These are phyloP conservation scores for Sinocyclocheilus anshuiensis DNA, from an alignment of 2,113 vertebrate species.

Conservation along the genomic window DNA sequence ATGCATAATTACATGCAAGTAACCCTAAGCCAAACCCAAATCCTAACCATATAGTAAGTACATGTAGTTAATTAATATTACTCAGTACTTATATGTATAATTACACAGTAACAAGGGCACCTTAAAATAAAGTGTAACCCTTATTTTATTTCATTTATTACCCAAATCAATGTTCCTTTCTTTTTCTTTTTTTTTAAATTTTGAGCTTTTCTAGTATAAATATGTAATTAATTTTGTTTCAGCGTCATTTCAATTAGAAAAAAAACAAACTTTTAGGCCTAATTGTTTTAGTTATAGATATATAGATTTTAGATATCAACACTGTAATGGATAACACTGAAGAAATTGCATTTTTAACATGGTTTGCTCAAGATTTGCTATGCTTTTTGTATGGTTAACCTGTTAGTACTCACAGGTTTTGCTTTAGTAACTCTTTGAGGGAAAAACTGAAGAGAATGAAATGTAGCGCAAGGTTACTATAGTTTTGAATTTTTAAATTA, in stretches of 20 bases:
- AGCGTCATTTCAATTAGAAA: neutral
- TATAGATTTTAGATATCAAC: too few species aligned
- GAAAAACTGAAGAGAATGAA: neutral
- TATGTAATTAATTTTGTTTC: neutral
- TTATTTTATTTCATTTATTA: neutral
- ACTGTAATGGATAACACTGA: neutral
- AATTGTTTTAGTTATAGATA: neutral
- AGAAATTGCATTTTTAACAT: neutral
- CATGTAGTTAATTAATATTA: too few species aligned
- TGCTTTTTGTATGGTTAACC: neutral
- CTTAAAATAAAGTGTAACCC: too few species aligned
- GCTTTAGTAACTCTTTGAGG: neutral
- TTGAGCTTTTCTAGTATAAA: neutral
- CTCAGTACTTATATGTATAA: too few species aligned
- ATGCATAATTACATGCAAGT: too few species aligned
- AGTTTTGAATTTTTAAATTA: too few species aligned
- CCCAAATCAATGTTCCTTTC: neutral
- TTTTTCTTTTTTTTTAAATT: too few species aligned
- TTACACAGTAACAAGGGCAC: too few species aligned
- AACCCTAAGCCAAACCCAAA: too few species aligned
- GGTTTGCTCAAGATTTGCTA: neutral
- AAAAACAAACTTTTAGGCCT: neutral
- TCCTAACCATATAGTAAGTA: too few species aligned
- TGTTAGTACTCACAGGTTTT: neutral
- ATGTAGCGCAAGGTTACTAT: too few species aligned